Conservation (phyloP, 1,140 invertebrate genomes). For the Protaetia brevitarsis region DNA sequence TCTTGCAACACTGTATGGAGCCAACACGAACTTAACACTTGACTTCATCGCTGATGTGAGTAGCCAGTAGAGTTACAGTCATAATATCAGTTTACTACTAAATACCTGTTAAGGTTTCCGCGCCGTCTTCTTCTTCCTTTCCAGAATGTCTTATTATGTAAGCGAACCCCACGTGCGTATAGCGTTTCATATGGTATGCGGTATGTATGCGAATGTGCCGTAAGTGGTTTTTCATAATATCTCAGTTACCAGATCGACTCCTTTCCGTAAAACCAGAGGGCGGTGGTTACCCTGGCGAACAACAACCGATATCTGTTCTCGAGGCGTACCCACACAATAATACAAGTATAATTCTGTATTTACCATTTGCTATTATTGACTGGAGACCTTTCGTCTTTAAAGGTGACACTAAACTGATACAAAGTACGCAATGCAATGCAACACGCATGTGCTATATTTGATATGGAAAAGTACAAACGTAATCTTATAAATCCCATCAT, state of each 20-base stretch:
- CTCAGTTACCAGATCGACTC: background rate
- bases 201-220: too few species aligned
- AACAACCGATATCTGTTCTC: background rate
- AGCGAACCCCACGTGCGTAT: background rate
- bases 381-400: background rate
- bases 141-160: constrained; percentile 11
- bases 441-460: too few species aligned
- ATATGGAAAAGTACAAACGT: too few species aligned
- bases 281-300: background rate
- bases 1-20: too few species aligned
- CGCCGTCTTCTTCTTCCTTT: constrained; percentile 4
- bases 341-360: constrained; percentile 1
- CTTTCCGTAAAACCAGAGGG: constrained; percentile 1
- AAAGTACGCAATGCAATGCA: background rate
- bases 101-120: constrained; percentile 15
- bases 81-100: constrained; percentile 1
- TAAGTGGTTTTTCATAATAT: constrained; percentile 8
- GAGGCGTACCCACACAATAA: background rate
- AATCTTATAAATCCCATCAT: too few species aligned
- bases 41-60: too few species aligned
- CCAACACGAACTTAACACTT: too few species aligned
- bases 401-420: too few species aligned
- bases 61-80: too few species aligned
- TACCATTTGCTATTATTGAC: constrained; percentile 1
- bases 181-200: too few species aligned